Evolutionary conservation across 2,113 vertebrate species (phyloP).

Genomic region (Isichthys henryi): DNA sequence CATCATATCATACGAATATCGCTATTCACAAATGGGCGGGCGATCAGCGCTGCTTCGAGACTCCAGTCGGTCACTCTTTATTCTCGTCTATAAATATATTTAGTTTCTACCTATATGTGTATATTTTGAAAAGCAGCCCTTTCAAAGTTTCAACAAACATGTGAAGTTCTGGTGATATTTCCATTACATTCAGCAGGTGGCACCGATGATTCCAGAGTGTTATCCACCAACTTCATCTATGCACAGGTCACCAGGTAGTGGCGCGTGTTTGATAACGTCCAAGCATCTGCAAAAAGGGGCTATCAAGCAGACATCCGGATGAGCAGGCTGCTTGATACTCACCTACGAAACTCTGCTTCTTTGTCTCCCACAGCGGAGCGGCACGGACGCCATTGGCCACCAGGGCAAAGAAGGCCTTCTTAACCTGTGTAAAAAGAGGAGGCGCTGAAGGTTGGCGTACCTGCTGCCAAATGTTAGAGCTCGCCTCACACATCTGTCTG

Average conservation of each 20-base stretch:
- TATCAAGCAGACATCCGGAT: neutral
- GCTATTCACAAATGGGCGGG: too few relatives aligned
- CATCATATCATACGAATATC: too few relatives aligned
- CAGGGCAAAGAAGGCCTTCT: slow-evolving; percentile 91
- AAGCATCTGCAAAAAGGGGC: neutral
- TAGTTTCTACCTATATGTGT: too few relatives aligned
- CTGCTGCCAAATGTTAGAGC: neutral
- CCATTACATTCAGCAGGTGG: neutral
- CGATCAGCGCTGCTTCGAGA: too few relatives aligned
- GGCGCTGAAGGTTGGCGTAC: neutral
- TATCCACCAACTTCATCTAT: neutral
- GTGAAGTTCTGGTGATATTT: neutral
- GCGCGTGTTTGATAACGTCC: too few relatives aligned
- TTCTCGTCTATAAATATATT: too few relatives aligned
- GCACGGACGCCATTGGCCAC: slow-evolving; percentile 89
- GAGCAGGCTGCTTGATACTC: slow-evolving; percentile 37
- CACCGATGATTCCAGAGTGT: neutral
- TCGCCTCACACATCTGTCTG: neutral
- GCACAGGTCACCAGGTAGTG: neutral
- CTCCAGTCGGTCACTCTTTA: too few relatives aligned
- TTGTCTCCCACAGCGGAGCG: slow-evolving; percentile 89
- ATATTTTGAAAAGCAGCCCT: too few relatives aligned
- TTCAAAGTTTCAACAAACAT: too few relatives aligned
- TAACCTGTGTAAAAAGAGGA: slow-evolving; percentile 61
- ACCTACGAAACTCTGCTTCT: slow-evolving; percentile 93